A percentile compares a stretch with the other conserved stretches of the same genome.
Evolutionary conservation across 2,888 invertebrate species (phyloP).

Genomic region (Tinea semifulvella): DNA sequence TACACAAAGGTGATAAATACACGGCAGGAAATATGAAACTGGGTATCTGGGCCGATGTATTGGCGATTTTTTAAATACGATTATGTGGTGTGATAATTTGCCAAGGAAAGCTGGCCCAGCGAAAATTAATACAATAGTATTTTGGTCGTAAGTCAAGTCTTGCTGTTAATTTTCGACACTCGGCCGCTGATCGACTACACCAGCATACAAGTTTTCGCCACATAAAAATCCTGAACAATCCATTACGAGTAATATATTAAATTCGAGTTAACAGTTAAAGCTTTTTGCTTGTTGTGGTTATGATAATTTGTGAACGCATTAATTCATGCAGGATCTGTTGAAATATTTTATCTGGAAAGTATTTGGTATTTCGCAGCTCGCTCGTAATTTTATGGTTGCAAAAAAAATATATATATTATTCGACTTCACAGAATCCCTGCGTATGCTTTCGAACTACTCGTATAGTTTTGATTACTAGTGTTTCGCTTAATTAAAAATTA

Average conservation of each 20-base stretch:
- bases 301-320: conserved; percentile 10
- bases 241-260: conserved; percentile 16
- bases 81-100: conserved; percentile 14
- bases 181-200: conserved; percentile 3
- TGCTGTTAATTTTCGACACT: conserved; percentile 10
- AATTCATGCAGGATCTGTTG: conserved; percentile 8
- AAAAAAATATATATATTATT: background rate
- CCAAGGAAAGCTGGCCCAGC: conserved; percentile 15
- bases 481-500: no score
- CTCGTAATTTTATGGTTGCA: background rate
- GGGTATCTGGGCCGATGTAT: conserved; percentile 15
- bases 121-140: conserved; percentile 11
- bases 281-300: conserved; percentile 8
- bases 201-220: conserved; percentile 11
- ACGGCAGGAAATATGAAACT: conserved; percentile 5
- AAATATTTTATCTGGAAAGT: conserved; percentile 5
- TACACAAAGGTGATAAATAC: conserved; percentile 2
- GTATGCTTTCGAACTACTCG: no score
- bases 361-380: background rate
- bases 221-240: conserved; percentile 12
- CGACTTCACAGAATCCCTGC: no score
- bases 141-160: conserved; percentile 10
- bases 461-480: no score
- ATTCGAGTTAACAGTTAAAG: conserved; percentile 12
- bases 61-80: conserved; percentile 13